Evolutionary conservation across 1,140 invertebrate species (phyloP), one percentile per base, ranked within the genome.

Genomic region (Macrocentrus cingulum): DNA sequence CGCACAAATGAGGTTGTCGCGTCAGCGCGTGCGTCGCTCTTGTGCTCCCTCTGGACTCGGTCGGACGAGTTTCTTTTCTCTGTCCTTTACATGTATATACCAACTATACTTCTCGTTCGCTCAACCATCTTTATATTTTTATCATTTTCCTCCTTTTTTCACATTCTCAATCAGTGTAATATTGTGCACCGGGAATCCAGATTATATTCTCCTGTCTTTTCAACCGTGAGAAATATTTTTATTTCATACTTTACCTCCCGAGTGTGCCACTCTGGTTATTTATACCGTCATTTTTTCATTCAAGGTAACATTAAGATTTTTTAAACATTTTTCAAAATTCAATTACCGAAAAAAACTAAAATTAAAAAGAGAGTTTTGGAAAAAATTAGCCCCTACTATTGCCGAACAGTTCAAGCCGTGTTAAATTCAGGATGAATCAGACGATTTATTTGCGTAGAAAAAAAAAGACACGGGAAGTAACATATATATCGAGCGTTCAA

Each of bases 1-100:
- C 49, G 74, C 74, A 78, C 76, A 79, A 77, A 79, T 79, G 72
- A 79, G 75, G 66, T 76, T 76, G 70, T 79, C 75, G 76, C 72
- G 69, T 75, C 74, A 74, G 66, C 72, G 70, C 66, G 71, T 68
- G 68, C 69, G 66, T 70, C 63, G 7, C 8, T 49, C n/a, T n/a
- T n/a, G n/a, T n/a, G 46, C 62, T 63, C 59, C 66, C 63, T 59
- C 62, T 41, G 63, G 60, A 50, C 50, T 45, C 29, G 7, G 48
- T 41, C 45, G 19, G 11, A 46, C 34, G 51, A 50, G 62, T 44
- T 62, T 63, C 62, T 39, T 39, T 39, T n/a, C 19, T 45, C 39
- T 44, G 15, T 42, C 51, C 19, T 41, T 25, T 37, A 16, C 11
- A n/a, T 39, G 19, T 48, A n/a, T n/a, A n/a, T n/a, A n/a, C n/a